Conservation (phyloP, 1,140 invertebrate species). For the Aphidius gifuensis region DNA sequence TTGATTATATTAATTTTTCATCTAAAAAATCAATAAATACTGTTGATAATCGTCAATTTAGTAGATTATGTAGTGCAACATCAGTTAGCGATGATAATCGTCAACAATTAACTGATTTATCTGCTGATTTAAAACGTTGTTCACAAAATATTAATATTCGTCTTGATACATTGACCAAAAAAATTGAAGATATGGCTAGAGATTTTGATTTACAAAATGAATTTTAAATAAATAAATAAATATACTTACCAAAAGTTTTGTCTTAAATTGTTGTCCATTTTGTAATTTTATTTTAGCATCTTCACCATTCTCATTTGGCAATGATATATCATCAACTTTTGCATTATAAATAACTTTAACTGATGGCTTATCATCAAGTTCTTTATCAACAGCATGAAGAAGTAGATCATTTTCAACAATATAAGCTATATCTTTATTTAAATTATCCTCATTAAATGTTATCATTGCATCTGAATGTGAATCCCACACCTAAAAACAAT, state of each 20-base stretch:
- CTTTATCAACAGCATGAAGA: slow-evolving; percentile 66
- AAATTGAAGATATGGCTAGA: slow-evolving; percentile 35
- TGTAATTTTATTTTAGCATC: slow-evolving; percentile 37
- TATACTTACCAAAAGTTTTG: slow-evolving; percentile 47
- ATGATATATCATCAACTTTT: slow-evolving; percentile 38
- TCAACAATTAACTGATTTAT: slow-evolving; percentile 39
- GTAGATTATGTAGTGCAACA: slow-evolving; percentile 36
- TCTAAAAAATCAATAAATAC: slow-evolving; percentile 1
- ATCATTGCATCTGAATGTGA: slow-evolving; percentile 83
- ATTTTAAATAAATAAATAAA: slow-evolving; percentile 1
- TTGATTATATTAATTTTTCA: neutral
- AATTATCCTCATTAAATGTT: slow-evolving; percentile 74
- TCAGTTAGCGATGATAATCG: slow-evolving; percentile 34
- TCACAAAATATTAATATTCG: slow-evolving; percentile 37
- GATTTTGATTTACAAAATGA: slow-evolving; percentile 32
- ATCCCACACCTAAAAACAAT: slow-evolving; percentile 76
- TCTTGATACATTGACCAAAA: slow-evolving; percentile 37
- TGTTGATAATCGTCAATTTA: slow-evolving; percentile 26
- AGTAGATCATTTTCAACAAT: slow-evolving; percentile 94
- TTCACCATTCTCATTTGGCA: slow-evolving; percentile 30
- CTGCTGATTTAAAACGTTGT: slow-evolving; percentile 39
- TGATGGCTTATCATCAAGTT: slow-evolving; percentile 45
- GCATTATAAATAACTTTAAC: slow-evolving; percentile 50
- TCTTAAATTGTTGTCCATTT: slow-evolving; percentile 39
- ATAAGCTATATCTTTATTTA: slow-evolving; percentile 75